Percentiles rank a stretch among this genome's conserved stretches.
Evolutionary conservation across 2,888 invertebrate species (phyloP).

Genomic region (Drosophila buzzatii): DNA sequence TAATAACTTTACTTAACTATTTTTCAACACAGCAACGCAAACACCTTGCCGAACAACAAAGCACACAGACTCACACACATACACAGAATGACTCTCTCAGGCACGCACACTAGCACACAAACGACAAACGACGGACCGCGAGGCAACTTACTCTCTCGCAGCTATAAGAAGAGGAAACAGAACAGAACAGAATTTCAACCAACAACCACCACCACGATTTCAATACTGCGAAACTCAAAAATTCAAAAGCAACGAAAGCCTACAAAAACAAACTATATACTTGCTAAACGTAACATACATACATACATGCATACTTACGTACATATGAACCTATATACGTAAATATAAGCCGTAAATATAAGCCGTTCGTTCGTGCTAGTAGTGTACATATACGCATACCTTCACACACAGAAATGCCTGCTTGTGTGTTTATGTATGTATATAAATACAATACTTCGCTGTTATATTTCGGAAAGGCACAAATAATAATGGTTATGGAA

Average conservation of each 20-base stretch:
- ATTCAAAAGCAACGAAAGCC: slow-evolving; percentile 78
- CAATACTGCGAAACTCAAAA: slow-evolving; percentile 82
- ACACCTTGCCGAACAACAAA: slow-evolving; percentile 64
- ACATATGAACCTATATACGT: slow-evolving; percentile 5
- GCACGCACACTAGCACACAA: slow-evolving; percentile 20
- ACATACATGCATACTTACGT: slow-evolving; percentile 4
- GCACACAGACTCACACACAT: slow-evolving; percentile 44
- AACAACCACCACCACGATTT: slow-evolving; percentile 81
- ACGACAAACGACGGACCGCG: slow-evolving; percentile 18
- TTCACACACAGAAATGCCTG: slow-evolving; percentile 1
- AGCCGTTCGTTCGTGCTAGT: slow-evolving; percentile 32
- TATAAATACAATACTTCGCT: slow-evolving; percentile 60
- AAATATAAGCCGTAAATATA: slow-evolving; percentile 27
- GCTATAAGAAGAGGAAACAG: slow-evolving; percentile 51
- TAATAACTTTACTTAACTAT: slow-evolving; percentile 72
- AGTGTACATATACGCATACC: slow-evolving; percentile 13
- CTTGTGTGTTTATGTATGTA: neutral
- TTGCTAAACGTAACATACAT: slow-evolving; percentile 27
- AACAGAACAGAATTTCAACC: slow-evolving; percentile 55
- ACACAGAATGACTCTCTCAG: slow-evolving; percentile 19
- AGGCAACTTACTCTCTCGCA: slow-evolving; percentile 50
- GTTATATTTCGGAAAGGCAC: slow-evolving; percentile 79
- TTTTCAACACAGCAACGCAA: slow-evolving; percentile 54
- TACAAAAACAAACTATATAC: slow-evolving; percentile 75
- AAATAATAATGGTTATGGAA: slow-evolving; percentile 78